These are phyloP conservation scores for Netelia melanura DNA, from an alignment of 2,888 invertebrate species.

Conservation along the genomic window DNA sequence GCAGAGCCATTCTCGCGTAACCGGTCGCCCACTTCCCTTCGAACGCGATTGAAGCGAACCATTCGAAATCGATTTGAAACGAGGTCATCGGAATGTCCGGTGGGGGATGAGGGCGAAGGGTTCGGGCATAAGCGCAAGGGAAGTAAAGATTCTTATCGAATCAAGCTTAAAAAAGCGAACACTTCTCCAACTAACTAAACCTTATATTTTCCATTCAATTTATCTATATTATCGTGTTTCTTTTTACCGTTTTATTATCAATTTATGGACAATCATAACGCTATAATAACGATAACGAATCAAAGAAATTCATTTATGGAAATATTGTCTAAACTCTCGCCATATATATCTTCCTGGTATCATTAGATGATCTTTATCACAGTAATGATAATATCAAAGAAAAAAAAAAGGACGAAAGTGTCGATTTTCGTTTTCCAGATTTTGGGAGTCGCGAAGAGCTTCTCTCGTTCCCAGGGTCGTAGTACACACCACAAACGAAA, in stretches of 20 bases:
- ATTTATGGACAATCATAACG: not conserved
- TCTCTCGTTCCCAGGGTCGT: slow-evolving; percentile 32
- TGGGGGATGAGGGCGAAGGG: not conserved
- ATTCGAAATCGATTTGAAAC: slow-evolving; percentile 82
- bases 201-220: slow-evolving; percentile 35
- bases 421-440: not conserved
- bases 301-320: not conserved
- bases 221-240: slow-evolving; percentile 20
- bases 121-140: not conserved
- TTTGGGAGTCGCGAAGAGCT: not conserved
- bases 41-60: slow-evolving; percentile 73
- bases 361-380: no score
- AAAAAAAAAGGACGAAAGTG: not conserved
- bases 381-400: not conserved
- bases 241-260: not conserved
- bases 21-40: slow-evolving; percentile 16
- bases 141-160: slow-evolving; percentile 43
- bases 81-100: slow-evolving; percentile 79
- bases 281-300: not conserved
- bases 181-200: not conserved
- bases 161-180: slow-evolving; percentile 42
- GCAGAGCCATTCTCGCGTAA: slow-evolving; percentile 33
- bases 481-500: slow-evolving; percentile 7
- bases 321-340: not conserved
- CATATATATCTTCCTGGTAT: not conserved